Conservation (phyloP, 2,888 invertebrate species). For the Dastarcus helophoroides region DNA sequence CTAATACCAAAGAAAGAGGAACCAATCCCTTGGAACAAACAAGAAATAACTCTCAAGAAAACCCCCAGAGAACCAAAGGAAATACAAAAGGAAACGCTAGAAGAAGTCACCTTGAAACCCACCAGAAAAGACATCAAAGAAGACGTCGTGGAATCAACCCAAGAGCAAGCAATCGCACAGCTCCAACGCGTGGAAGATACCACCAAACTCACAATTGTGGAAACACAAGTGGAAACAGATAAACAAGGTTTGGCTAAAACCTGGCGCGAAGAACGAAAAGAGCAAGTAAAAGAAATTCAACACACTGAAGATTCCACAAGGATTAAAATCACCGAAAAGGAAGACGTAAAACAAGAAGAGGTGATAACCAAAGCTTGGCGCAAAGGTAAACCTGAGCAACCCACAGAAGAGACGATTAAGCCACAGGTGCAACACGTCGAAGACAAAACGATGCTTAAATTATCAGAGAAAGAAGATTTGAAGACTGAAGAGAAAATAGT, state of each 20-base stretch:
- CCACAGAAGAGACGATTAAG: not conserved
- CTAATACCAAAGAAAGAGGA: slow-evolving; percentile 12
- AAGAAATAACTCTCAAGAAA: slow-evolving; percentile 41
- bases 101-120: too few species aligned
- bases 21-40: slow-evolving; percentile 44
- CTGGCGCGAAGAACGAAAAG: slow-evolving; percentile 18
- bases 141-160: too few species aligned
- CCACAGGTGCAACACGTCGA: not conserved
- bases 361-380: slow-evolving; percentile 11
- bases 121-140: too few species aligned
- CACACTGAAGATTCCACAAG: slow-evolving; percentile 13
- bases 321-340: slow-evolving; percentile 20
- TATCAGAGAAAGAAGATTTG: not conserved
- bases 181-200: too few species aligned
- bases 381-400: slow-evolving; percentile 7
- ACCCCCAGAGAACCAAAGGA: slow-evolving; percentile 29
- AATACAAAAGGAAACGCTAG: slow-evolving; percentile 32
- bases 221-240: slow-evolving; percentile 21
- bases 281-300: slow-evolving; percentile 15
- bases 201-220: too few species aligned
- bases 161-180: too few species aligned
- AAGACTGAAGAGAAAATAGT: not conserved
- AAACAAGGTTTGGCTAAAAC: slow-evolving; percentile 6
- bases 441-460: not conserved
- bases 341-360: slow-evolving; percentile 19